Percentiles rank a stretch among this genome's conserved stretches.
phyloP scores from a whole-genome alignment of 1,140 invertebrate species.

The Neodiprion lecontei region DNA sequence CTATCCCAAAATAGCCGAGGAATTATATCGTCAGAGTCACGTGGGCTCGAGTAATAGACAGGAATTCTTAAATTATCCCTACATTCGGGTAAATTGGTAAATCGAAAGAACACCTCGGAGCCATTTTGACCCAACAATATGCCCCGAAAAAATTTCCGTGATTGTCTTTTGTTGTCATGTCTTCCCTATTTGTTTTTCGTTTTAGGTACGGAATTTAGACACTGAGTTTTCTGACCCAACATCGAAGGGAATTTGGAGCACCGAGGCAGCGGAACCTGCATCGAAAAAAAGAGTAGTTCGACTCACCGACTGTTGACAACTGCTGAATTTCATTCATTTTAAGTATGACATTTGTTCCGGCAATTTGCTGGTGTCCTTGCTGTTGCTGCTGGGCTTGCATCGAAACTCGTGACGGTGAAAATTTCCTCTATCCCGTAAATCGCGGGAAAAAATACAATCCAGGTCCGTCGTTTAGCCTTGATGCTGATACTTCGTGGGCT shows the following conservation, averaged over 20 bases:
- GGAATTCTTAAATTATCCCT: too few relatives aligned
- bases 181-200: constrained; percentile 1
- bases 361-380: constrained; percentile 51
- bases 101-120: too few relatives aligned
- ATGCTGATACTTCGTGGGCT: background rate
- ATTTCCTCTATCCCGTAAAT: background rate
- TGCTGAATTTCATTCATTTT: constrained; percentile 80
- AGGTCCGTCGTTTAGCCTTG: too few relatives aligned
- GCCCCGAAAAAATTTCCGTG: too few relatives aligned
- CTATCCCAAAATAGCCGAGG: too few relatives aligned
- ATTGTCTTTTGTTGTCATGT: too few relatives aligned
- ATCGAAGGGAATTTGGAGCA: background rate
- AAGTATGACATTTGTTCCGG: constrained; percentile 68
- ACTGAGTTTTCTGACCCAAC: constrained; percentile 7
- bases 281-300: constrained; percentile 18
- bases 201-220: background rate
- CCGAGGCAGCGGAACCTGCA: background rate
- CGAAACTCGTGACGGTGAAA: background rate
- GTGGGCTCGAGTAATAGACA: too few relatives aligned
- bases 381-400: constrained; percentile 55
- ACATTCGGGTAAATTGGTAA: too few relatives aligned
- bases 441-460: too few relatives aligned
- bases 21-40: too few relatives aligned
- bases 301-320: constrained; percentile 73
- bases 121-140: too few relatives aligned